phyloP scores from a whole-genome alignment of 2,888 invertebrate species.

The Ptychoptera albimana region DNA sequence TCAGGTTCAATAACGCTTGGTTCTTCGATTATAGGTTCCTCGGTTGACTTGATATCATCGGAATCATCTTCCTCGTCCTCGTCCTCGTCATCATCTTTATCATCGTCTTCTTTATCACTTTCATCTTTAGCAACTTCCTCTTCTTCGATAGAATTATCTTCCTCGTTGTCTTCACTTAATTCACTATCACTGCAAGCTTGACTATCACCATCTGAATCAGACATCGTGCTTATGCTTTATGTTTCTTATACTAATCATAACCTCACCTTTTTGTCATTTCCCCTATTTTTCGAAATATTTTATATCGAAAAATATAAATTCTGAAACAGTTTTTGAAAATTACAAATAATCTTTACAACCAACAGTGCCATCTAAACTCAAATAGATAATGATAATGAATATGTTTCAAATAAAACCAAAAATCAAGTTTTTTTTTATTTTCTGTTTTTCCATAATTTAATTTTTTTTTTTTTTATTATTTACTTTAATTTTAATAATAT shows the following conservation, averaged over 20 bases:
- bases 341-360: slow-evolving; percentile 2
- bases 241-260: no score
- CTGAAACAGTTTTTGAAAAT: slow-evolving; percentile 5
- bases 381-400: neutral
- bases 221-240: no score
- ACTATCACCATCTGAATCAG: no score
- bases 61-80: neutral
- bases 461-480: no score
- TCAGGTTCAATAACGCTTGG: slow-evolving; percentile 3
- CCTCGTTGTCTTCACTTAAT: neutral
- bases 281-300: no score
- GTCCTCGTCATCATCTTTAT: slow-evolving; percentile 8
- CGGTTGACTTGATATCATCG: neutral
- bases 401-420: neutral
- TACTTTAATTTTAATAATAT: no score
- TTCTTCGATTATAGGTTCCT: neutral
- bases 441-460: no score
- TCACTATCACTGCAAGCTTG: no score
- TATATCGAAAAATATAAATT: no score
- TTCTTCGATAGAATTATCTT: slow-evolving; percentile 20
- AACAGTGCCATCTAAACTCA: neutral
- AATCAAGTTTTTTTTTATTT: no score
- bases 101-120: neutral
- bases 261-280: no score
- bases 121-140: slow-evolving; percentile 11